Percentiles rank a stretch among this genome's conserved stretches.
These are phyloP conservation scores for Coelopa pilipes DNA, from an alignment of 2,888 invertebrate genomes.

Conservation along the genomic window DNA sequence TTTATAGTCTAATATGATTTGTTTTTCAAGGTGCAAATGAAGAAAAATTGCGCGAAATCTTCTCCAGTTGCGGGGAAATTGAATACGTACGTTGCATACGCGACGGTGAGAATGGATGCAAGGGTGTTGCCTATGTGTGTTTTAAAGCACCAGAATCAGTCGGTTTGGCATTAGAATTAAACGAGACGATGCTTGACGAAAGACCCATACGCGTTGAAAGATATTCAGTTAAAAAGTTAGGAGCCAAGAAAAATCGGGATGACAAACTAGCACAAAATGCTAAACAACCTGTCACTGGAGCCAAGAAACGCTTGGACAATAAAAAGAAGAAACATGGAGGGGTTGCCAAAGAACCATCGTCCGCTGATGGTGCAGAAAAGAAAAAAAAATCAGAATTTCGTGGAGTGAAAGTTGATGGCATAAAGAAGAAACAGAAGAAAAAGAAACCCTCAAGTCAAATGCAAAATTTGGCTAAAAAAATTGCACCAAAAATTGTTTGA, in stretches of 20 bases:
- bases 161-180: conserved; percentile 62
- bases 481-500: conserved; percentile 55
- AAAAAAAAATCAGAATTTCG: conserved; percentile 61
- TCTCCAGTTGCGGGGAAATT: conserved; percentile 64
- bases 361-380: conserved; percentile 22
- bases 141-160: conserved; percentile 62
- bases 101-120: conserved; percentile 61
- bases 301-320: conserved; percentile 47
- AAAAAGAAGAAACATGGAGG: conserved; percentile 42
- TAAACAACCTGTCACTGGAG: conserved; percentile 40
- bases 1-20: neutral
- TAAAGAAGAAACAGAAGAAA: conserved; percentile 55
- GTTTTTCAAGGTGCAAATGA: conserved; percentile 58
- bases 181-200: conserved; percentile 63
- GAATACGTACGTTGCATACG: conserved; percentile 63
- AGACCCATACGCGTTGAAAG: conserved; percentile 64
- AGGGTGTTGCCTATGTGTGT: conserved; percentile 63
- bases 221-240: conserved; percentile 56
- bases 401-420: conserved; percentile 58
- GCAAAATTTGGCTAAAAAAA: conserved; percentile 60
- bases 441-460: conserved; percentile 54
- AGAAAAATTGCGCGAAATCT: conserved; percentile 61
- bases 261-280: conserved; percentile 40
- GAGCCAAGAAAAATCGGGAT: conserved; percentile 55
- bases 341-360: neutral